Evolutionary conservation across 2,888 invertebrate species (phyloP).

Genomic region (Drosophila aldrichi): DNA sequence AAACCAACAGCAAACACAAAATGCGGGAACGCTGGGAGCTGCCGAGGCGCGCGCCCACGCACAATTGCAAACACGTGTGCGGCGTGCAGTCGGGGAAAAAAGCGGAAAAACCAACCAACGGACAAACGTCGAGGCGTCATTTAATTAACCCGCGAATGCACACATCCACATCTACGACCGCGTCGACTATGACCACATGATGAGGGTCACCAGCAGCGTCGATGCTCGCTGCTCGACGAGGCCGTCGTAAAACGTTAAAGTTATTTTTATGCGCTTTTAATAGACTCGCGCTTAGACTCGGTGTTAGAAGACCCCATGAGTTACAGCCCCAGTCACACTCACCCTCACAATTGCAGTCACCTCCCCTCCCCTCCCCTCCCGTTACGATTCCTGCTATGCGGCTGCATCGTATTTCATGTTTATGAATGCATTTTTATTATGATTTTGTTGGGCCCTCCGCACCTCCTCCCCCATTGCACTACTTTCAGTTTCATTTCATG

Average conservation of each 20-base stretch:
- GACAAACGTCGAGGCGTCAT: slow-evolving; percentile 66
- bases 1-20: slow-evolving; percentile 23
- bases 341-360: not conserved
- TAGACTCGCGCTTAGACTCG: slow-evolving; percentile 73
- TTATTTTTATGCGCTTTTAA: slow-evolving; percentile 81
- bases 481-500: slow-evolving; percentile 54
- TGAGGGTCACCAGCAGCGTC: slow-evolving; percentile 59
- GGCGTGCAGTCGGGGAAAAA: slow-evolving; percentile 54
- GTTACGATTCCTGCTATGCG: not conserved
- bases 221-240: slow-evolving; percentile 6
- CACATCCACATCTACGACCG: slow-evolving; percentile 30
- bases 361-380: not conserved
- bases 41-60: not conserved
- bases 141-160: slow-evolving; percentile 75
- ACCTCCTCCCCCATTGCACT: not conserved
- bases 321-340: not conserved
- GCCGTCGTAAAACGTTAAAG: slow-evolving; percentile 68
- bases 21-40: slow-evolving; percentile 33
- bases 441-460: slow-evolving; percentile 22
- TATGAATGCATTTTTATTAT: slow-evolving; percentile 82
- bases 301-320: slow-evolving; percentile 23
- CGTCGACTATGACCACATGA: slow-evolving; percentile 56
- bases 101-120: slow-evolving; percentile 2
- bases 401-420: slow-evolving; percentile 78
- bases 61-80: slow-evolving; percentile 80